Conservation (phyloP, 1,140 invertebrate genomes). For the Hylaeus volcanicus region DNA sequence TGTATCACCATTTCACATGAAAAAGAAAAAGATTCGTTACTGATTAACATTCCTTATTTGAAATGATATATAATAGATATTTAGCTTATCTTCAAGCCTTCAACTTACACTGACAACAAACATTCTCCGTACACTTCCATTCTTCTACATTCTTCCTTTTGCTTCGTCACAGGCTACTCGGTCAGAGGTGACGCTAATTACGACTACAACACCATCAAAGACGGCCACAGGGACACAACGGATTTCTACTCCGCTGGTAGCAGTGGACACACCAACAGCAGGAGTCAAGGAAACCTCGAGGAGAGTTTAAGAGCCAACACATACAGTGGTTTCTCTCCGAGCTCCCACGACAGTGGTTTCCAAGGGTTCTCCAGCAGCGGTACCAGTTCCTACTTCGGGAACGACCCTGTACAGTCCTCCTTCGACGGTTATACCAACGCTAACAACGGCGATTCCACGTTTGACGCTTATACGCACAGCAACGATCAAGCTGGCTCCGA, state of each 20-base stretch:
- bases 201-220: conserved; percentile 47
- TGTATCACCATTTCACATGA: conserved; percentile 21
- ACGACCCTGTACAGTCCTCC: conserved; percentile 15
- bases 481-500: conserved; percentile 27
- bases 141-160: background rate
- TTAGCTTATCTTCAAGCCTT: background rate
- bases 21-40: no score
- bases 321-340: conserved; percentile 50
- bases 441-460: conserved; percentile 34
- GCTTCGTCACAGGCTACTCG: conserved; percentile 39
- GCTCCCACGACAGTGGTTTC: conserved; percentile 31
- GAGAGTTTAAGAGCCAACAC: conserved; percentile 27
- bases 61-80: no score
- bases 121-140: no score
- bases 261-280: conserved; percentile 21
- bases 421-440: conserved; percentile 26
- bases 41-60: no score
- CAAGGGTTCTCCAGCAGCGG: conserved; percentile 13
- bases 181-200: conserved; percentile 40
- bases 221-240: conserved; percentile 35
- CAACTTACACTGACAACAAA: no score
- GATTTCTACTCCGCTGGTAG: conserved; percentile 34
- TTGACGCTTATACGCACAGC: conserved; percentile 27
- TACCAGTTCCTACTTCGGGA: conserved; percentile 23
- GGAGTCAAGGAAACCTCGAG: conserved; percentile 39